Evolutionary conservation across 2,797 vertebrate genomes (phyloP).

Genomic region (Vultur gryphus): DNA sequence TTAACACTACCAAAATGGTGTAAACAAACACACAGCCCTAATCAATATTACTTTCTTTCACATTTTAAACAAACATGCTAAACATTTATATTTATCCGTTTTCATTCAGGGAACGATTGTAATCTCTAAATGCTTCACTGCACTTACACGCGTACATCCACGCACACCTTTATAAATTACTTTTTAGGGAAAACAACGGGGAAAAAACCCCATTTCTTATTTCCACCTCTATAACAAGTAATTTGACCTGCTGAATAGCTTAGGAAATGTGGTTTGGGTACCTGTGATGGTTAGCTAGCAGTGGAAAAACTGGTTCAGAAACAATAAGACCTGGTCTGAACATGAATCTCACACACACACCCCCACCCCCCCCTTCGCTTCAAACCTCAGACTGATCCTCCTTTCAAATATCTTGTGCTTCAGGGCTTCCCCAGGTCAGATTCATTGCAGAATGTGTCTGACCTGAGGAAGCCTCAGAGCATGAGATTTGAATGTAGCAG

Average conservation of each 20-base stretch:
- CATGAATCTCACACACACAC: conserved; percentile 45
- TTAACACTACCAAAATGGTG: conserved; percentile 69
- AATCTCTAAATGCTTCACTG: background rate
- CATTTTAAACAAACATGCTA: conserved; percentile 75
- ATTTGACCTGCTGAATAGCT: conserved; percentile 56
- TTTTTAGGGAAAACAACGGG: background rate
- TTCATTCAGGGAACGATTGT: background rate
- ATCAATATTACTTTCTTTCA: conserved; percentile 69
- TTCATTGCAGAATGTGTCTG: conserved; percentile 67
- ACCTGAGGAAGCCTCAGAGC: conserved; percentile 70
- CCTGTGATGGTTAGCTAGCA: conserved; percentile 34
- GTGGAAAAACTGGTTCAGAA: conserved; percentile 71
- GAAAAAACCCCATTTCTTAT: background rate
- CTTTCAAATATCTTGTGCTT: conserved; percentile 69
- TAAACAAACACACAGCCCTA: conserved; percentile 75
- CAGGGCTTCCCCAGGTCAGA: conserved; percentile 72
- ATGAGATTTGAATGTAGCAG: conserved; percentile 67
- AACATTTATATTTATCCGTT: conserved; percentile 62
- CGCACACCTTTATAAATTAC: background rate
- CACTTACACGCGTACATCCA: background rate
- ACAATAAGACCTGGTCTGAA: conserved; percentile 67
- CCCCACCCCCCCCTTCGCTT: background rate
- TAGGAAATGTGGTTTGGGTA: conserved; percentile 55
- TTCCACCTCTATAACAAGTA: conserved; percentile 41
- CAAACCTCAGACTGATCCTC: conserved; percentile 68